Evolutionary conservation across 1,140 invertebrate genomes (phyloP).

Genomic region (Scaptomyza pallida): DNA sequence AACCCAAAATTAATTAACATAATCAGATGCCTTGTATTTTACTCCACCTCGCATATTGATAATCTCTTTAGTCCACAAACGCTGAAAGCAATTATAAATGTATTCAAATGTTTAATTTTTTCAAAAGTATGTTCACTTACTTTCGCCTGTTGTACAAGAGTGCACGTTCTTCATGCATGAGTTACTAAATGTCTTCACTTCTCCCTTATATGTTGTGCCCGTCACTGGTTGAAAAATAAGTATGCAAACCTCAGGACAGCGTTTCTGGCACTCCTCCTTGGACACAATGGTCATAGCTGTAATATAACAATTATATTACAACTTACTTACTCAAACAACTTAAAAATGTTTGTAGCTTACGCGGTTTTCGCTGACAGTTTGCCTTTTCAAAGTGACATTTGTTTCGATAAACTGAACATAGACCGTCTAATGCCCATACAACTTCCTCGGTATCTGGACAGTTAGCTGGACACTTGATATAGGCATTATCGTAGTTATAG

Average conservation of each 20-base stretch:
- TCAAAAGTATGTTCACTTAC: slow-evolving; percentile 4
- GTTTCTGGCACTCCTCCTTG: slow-evolving; percentile 53
- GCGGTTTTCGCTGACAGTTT: slow-evolving; percentile 48
- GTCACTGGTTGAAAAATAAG: slow-evolving; percentile 22
- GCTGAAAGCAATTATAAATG: background rate
- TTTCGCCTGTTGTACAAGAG: slow-evolving; percentile 32
- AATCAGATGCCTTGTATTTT: no score
- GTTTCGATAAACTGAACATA: slow-evolving; percentile 57
- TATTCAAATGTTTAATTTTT: background rate
- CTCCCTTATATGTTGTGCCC: slow-evolving; percentile 38
- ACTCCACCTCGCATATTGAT: no score
- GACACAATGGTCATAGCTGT: slow-evolving; percentile 41
- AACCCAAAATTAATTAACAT: no score
- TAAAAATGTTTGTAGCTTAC: slow-evolving; percentile 17
- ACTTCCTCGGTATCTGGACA: slow-evolving; percentile 63
- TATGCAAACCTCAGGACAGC: slow-evolving; percentile 23
- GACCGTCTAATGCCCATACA: slow-evolving; percentile 53
- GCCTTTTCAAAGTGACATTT: slow-evolving; percentile 57
- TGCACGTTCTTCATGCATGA: slow-evolving; percentile 32
- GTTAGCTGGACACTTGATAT: slow-evolving; percentile 33
- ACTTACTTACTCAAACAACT: no score
- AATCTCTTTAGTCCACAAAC: slow-evolving; percentile 7
- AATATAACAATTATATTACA: no score
- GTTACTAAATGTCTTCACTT: slow-evolving; percentile 39
- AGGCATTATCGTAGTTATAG: slow-evolving; percentile 20